These are phyloP conservation scores for Dolichopus griseipennis DNA, from an alignment of 2,888 invertebrate genomes.

Conservation along the genomic window DNA sequence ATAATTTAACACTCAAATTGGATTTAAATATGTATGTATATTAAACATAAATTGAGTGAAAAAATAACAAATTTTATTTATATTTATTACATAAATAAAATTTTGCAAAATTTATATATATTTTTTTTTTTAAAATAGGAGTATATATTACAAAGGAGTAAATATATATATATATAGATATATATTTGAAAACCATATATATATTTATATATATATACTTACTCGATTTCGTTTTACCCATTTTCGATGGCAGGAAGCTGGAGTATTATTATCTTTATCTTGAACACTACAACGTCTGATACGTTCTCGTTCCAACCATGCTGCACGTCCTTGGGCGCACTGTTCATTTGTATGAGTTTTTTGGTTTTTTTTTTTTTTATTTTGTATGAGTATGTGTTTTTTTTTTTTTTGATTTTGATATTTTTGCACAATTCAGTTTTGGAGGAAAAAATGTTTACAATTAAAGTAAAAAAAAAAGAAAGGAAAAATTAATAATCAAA, in stretches of 20 bases:
- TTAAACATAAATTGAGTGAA: too few relatives aligned
- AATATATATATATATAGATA: slow-evolving; percentile 8
- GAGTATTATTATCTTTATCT: slow-evolving; percentile 44
- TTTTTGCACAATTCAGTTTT: slow-evolving; percentile 25
- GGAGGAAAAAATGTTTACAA: too few relatives aligned
- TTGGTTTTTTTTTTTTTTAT: slow-evolving; percentile 20
- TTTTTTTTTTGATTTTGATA: slow-evolving; percentile 19
- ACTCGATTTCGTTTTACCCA: slow-evolving; percentile 86
- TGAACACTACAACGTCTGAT: slow-evolving; percentile 58
- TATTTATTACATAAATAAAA: too few relatives aligned
- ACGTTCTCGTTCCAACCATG: slow-evolving; percentile 68
- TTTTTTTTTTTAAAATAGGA: too few relatives aligned
- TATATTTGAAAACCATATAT: background rate
- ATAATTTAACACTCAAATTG: too few relatives aligned
- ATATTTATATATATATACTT: slow-evolving; percentile 30
- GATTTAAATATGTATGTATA: too few relatives aligned
- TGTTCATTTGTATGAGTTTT: slow-evolving; percentile 39
- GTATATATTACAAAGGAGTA: background rate
- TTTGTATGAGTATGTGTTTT: slow-evolving; percentile 18
- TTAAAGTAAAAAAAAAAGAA: too few relatives aligned
- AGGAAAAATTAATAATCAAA: background rate
- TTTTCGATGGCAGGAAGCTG: slow-evolving; percentile 56
- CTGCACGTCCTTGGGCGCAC: slow-evolving; percentile 76
- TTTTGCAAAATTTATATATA: too few relatives aligned
- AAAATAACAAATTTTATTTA: too few relatives aligned